Evolutionary conservation across 2,113 vertebrate species (phyloP), one percentile per base, ranked within the genome.

Genomic region (Probosciger aterrimus): DNA sequence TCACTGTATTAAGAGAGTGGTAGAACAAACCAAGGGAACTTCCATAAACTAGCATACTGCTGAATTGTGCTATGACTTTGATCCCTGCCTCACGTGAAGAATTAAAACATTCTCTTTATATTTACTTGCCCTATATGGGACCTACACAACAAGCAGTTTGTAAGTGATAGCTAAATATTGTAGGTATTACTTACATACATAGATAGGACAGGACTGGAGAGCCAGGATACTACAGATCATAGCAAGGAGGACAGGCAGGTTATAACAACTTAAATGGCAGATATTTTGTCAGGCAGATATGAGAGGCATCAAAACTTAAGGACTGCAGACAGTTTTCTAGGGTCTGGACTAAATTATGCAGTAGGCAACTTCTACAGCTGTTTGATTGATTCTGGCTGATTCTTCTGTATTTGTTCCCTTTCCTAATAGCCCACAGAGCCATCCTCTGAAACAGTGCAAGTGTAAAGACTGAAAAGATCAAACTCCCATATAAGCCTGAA

Each of bases 391-490:
- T 46, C 64, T 88, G 75, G n/a, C 7, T 76, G 74, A 67, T 47
- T 68, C 31, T 79, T 93, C 79, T 62, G 53, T n/a, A 82, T 47
- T 75, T 84, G n/a, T 31, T 88, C 65, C 53, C 28, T 82, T 86
- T 87, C 87, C 55, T 87, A 85, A n/a, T 18, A 91, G 80, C 14
- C 62, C 33, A 18, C 20, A 71, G 8, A 57, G 59, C 77, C 79
- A 97, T 78, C 92, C 92, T 88, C 92, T 86, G 81, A 92, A 96
- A 97, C 8, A 57, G 68, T 83, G 50, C 59, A 93, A 93, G 37
- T 60, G 33, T 68, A 91, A 86, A 96, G 90, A 97, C 7, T 88
- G 69, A 96, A 84, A 88, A 75, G 86, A 93, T 63, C 23, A 50
- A 82, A 78, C 62, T 89, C 82, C 69, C 91, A 90, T 39, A 85